These are phyloP conservation scores for Ephestia elutella DNA, from an alignment of 1,140 invertebrate genomes.

Conservation along the genomic window DNA sequence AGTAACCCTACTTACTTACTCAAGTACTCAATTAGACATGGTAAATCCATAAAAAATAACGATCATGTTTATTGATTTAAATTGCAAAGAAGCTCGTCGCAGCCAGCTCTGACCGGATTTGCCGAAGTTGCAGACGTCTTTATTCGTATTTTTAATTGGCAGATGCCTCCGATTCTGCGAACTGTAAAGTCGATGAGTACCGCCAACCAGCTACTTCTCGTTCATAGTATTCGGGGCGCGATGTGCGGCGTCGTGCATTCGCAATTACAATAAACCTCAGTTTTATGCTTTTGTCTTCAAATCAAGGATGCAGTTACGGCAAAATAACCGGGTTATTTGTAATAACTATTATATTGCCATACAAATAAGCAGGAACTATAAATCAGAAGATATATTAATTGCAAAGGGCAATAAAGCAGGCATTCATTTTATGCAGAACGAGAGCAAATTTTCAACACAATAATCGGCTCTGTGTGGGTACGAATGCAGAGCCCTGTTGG, in stretches of 20 bases:
- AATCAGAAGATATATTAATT: not conserved
- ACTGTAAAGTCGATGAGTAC: not conserved
- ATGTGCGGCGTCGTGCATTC: not conserved
- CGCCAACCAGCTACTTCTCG: too few relatives aligned
- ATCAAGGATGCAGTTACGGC: not conserved
- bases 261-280: slow-evolving; percentile 4
- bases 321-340: not conserved
- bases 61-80: slow-evolving; percentile 49
- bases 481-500: slow-evolving; percentile 10
- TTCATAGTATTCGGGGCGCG: slow-evolving; percentile 1
- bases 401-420: not conserved
- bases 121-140: slow-evolving; percentile 17
- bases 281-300: slow-evolving; percentile 3
- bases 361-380: not conserved
- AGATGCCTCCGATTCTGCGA: slow-evolving; percentile 21
- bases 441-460: slow-evolving; percentile 21
- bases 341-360: not conserved
- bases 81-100: slow-evolving; percentile 44
- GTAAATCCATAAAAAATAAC: slow-evolving; percentile 39
- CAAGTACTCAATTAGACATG: slow-evolving; percentile 38
- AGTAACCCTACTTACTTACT: not conserved
- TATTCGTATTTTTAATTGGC: slow-evolving; percentile 30
- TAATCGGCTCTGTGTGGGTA: slow-evolving; percentile 8
- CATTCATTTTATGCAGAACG: too few relatives aligned
- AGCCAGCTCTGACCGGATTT: slow-evolving; percentile 26